phyloP scores from a whole-genome alignment of 1,140 invertebrate genomes.

The Sinonovacula constricta region DNA sequence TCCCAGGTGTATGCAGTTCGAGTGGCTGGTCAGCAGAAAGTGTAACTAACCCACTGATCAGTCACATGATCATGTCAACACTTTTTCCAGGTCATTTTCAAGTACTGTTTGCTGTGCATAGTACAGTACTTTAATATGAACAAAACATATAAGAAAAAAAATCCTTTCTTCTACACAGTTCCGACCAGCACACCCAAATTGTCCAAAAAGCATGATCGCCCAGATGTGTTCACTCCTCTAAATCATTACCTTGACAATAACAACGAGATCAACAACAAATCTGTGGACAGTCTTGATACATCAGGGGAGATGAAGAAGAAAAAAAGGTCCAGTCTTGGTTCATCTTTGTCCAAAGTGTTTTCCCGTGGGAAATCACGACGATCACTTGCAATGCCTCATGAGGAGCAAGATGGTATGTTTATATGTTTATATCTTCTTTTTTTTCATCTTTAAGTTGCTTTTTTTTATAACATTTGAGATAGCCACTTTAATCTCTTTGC shows the following conservation, averaged over 20 bases:
- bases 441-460: too few relatives aligned
- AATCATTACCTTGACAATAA: conserved; percentile 45
- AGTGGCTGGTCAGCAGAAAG: too few relatives aligned
- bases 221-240: conserved; percentile 51
- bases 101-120: too few relatives aligned
- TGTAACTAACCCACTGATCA: too few relatives aligned
- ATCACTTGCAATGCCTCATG: conserved; percentile 66
- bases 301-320: conserved; percentile 62
- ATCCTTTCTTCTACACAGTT: too few relatives aligned
- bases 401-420: conserved; percentile 62
- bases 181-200: conserved; percentile 52
- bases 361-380: conserved; percentile 60
- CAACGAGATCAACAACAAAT: conserved; percentile 13
- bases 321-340: conserved; percentile 64
- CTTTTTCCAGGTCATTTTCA: too few relatives aligned
- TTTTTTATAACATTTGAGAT: too few relatives aligned
- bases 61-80: too few relatives aligned
- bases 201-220: conserved; percentile 20
- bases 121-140: too few relatives aligned
- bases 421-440: too few relatives aligned
- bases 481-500: too few relatives aligned
- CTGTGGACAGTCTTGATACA: conserved; percentile 35
- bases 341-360: conserved; percentile 72
- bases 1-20: too few relatives aligned
- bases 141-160: conserved; percentile 1